These are phyloP conservation scores for Macrosteles quadrilineatus DNA, from an alignment of 1,140 invertebrate genomes.

Conservation along the genomic window DNA sequence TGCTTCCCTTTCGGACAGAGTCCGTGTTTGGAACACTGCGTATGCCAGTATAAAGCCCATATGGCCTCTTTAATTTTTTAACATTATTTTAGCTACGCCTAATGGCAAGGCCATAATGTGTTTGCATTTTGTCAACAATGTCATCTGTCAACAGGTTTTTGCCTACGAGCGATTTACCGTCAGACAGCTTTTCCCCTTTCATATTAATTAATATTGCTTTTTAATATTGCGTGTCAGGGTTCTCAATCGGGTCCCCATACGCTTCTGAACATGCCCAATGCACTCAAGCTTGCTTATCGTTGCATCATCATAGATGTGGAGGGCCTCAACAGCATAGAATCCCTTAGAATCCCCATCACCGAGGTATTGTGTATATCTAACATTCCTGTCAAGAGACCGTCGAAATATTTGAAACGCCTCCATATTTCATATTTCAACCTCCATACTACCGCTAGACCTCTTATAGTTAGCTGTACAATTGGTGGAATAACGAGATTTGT, in stretches of 20 bases:
- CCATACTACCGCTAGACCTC: too few species aligned
- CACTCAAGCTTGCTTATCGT: too few species aligned
- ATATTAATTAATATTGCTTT: background rate
- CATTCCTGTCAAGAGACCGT: background rate
- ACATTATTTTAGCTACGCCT: slow-evolving; percentile 11
- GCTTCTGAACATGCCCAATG: too few species aligned
- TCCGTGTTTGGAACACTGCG: slow-evolving; percentile 30
- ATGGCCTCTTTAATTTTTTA: slow-evolving; percentile 34
- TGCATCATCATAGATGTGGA: too few species aligned
- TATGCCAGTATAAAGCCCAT: slow-evolving; percentile 30
- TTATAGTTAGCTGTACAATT: too few species aligned
- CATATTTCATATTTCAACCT: too few species aligned
- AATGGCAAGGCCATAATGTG: slow-evolving; percentile 32
- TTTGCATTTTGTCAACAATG: slow-evolving; percentile 24
- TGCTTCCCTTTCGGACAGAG: slow-evolving; percentile 43
- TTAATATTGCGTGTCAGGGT: slow-evolving; percentile 5
- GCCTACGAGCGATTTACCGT: slow-evolving; percentile 12
- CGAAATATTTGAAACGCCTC: too few species aligned
- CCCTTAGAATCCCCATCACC: slow-evolving; percentile 38
- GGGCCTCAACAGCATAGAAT: background rate
- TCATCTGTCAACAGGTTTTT: slow-evolving; percentile 14
- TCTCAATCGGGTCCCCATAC: too few species aligned
- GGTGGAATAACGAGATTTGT: too few species aligned
- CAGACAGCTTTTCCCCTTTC: background rate
- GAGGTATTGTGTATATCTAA: slow-evolving; percentile 36